A percentile compares a stretch with the other conserved stretches of the same genome.
phyloP scores from a whole-genome alignment of 2,113 vertebrate genomes.

The Plecotus auritus region DNA sequence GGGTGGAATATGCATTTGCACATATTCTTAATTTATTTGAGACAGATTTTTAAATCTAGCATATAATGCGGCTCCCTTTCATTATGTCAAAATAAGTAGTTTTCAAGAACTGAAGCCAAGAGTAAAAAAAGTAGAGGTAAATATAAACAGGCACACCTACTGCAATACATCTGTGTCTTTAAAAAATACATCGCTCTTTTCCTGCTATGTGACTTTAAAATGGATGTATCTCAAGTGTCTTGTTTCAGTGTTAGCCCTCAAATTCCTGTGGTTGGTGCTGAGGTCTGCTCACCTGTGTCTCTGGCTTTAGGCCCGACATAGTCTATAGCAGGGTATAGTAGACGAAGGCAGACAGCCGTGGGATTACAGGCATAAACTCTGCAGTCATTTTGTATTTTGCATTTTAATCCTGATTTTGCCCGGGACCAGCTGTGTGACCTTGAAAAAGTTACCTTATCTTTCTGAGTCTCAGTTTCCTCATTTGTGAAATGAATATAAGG shows the following conservation, averaged over 20 bases:
- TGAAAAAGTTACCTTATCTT: background rate
- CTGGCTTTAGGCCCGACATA: background rate
- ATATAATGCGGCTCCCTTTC: background rate
- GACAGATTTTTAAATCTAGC: constrained; percentile 29
- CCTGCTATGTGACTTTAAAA: background rate
- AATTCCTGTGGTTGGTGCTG: background rate
- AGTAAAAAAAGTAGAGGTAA: background rate
- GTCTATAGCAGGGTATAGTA: background rate
- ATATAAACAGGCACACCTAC: background rate
- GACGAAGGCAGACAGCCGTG: background rate
- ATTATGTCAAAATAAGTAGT: background rate
- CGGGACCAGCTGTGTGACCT: background rate
- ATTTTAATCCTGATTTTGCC: background rate
- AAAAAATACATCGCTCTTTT: background rate
- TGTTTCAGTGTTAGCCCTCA: background rate
- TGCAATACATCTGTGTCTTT: background rate
- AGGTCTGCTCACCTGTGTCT: background rate
- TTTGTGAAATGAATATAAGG: background rate
- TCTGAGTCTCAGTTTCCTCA: background rate
- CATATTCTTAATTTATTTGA: background rate
- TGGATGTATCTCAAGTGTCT: background rate
- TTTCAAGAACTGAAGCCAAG: constrained; percentile 33
- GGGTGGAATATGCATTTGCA: background rate
- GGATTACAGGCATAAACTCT: background rate
- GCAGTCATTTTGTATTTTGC: background rate